Conservation (phyloP, 2,888 invertebrate genomes). For the Coelopa pilipes region DNA sequence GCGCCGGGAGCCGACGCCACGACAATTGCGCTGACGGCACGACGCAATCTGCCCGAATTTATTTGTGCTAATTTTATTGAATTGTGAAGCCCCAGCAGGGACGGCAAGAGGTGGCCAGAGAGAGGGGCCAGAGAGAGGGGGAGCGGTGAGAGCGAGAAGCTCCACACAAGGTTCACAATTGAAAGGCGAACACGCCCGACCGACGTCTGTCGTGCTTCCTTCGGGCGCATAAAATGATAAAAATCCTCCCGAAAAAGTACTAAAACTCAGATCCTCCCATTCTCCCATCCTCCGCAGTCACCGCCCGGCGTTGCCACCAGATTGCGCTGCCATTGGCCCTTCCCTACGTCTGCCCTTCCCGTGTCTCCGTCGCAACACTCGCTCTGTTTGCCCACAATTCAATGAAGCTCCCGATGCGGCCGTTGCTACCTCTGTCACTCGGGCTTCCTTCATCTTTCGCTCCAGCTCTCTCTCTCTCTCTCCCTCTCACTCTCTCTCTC, state of each 20-base stretch:
- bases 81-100: conserved; percentile 12
- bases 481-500: too few relatives aligned
- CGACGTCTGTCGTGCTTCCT: not conserved
- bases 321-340: not conserved
- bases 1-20: too few relatives aligned
- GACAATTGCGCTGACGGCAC: conserved; percentile 27
- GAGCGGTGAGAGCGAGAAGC: too few relatives aligned
- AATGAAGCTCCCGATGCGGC: not conserved
- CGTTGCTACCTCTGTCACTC: not conserved
- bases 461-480: too few relatives aligned
- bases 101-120: too few relatives aligned
- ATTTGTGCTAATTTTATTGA: conserved; percentile 47
- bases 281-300: too few relatives aligned
- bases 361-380: too few relatives aligned
- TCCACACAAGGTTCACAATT: not conserved
- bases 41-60: conserved; percentile 39
- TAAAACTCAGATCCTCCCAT: conserved; percentile 3
- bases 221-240: conserved; percentile 4
- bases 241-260: conserved; percentile 4
- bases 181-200: too few relatives aligned
- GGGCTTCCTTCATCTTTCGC: not conserved
- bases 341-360: too few relatives aligned
- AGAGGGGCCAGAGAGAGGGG: too few relatives aligned
- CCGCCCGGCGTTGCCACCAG: not conserved
- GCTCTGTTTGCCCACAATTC: not conserved